Evolutionary conservation across 37 sponge, comb jelly and placozoan genomes (phyloP).

Genomic region (Aplysina aerophoba): DNA sequence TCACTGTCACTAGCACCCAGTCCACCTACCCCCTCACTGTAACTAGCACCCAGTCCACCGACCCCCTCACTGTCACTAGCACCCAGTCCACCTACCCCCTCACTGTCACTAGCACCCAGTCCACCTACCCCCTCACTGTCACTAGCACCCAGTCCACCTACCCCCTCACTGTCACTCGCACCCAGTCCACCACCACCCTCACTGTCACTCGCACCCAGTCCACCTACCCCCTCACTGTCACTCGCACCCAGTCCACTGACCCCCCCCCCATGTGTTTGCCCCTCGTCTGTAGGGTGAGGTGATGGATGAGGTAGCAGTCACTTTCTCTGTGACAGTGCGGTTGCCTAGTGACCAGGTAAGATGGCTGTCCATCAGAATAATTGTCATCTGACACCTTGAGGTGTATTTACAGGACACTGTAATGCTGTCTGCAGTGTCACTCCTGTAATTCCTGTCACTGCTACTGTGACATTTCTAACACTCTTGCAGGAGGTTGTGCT

Average conservation of each 20-base stretch:
- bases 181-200: neutral
- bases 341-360: conserved; percentile 23
- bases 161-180: too few species aligned
- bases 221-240: neutral
- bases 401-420: neutral
- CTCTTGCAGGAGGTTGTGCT: neutral
- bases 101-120: too few species aligned
- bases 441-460: neutral
- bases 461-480: neutral
- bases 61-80: too few species aligned
- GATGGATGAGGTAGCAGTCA: neutral
- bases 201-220: neutral
- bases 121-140: too few species aligned
- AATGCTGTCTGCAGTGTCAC: too few species aligned
- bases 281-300: neutral
- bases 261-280: neutral
- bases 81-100: too few species aligned
- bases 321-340: too few species aligned
- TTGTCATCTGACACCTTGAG: neutral
- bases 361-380: too few species aligned
- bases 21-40: too few species aligned
- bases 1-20: too few species aligned
- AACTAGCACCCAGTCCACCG: too few species aligned
- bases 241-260: neutral
- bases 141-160: too few species aligned